Conservation (phyloP, 2,888 invertebrate species). For the Odontocerum albicorne region DNA sequence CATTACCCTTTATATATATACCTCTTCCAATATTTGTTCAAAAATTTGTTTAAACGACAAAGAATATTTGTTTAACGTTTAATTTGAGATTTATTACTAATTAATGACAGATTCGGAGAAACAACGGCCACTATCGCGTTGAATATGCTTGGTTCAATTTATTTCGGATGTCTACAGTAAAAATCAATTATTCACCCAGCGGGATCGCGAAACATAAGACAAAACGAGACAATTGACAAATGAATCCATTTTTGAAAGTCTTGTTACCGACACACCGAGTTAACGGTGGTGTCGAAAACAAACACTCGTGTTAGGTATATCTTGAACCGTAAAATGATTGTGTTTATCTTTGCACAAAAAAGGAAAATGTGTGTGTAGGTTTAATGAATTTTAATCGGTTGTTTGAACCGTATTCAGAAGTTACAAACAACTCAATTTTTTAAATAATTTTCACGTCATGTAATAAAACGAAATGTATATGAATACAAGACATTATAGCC, state of each 20-base stretch:
- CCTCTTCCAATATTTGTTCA: no score
- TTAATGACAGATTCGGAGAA: background rate
- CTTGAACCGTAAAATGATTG: no score
- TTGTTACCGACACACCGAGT: constrained; percentile 18
- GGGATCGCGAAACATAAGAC: constrained; percentile 4
- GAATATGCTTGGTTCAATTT: background rate
- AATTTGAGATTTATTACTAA: background rate
- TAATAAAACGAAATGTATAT: no score
- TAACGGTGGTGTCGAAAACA: background rate
- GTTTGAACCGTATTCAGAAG: no score
- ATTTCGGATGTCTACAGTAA: constrained; percentile 6
- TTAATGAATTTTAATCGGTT: no score
- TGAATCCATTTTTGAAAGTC: constrained; percentile 24
- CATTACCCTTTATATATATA: no score
- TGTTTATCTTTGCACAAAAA: no score
- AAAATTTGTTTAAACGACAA: background rate
- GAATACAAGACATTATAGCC: no score
- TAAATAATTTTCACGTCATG: no score
- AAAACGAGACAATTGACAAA: constrained; percentile 29
- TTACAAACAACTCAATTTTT: no score
- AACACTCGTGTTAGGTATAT: no score
- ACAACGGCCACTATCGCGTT: background rate
- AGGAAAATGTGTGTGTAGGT: no score
- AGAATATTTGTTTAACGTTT: background rate
- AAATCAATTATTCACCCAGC: constrained; percentile 21